These are phyloP conservation scores for Helarctos malayanus DNA, from an alignment of 2,797 vertebrate genomes.

Conservation along the genomic window DNA sequence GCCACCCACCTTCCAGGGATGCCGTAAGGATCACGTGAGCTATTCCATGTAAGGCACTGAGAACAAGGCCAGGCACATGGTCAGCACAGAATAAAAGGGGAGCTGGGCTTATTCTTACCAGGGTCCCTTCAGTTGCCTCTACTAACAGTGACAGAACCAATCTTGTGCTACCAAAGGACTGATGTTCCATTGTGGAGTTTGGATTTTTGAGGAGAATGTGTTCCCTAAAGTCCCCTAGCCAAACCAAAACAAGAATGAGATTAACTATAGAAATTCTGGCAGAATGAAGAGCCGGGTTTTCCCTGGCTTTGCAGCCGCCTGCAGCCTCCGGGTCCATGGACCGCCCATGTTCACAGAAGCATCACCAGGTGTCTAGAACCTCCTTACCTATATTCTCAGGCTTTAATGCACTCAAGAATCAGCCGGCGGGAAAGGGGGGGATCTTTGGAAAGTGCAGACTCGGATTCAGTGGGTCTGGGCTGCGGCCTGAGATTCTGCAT, in stretches of 20 bases:
- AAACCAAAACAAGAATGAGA: background rate
- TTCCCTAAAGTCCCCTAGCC: background rate
- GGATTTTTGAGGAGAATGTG: background rate
- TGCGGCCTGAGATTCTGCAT: background rate
- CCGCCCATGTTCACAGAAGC: background rate
- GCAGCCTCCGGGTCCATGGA: rapidly evolving
- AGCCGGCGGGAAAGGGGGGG: rapidly evolving
- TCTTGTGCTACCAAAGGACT: background rate
- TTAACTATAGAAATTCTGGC: background rate
- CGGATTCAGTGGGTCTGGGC: background rate
- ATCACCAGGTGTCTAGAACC: rapidly evolving
- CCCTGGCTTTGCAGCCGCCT: background rate
- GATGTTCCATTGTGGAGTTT: background rate
- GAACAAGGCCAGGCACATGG: background rate
- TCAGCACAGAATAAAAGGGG: rapidly evolving
- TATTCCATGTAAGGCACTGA: background rate
- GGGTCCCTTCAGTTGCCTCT: too few relatives aligned
- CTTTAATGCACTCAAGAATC: background rate
- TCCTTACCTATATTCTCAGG: background rate
- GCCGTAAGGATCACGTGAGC: background rate
- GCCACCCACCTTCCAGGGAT: background rate
- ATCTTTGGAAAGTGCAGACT: background rate
- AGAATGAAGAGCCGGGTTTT: background rate
- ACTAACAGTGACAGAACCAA: background rate
- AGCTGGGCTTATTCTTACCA: background rate